A percentile compares a stretch with the other conserved stretches of the same genome.
Conservation (phyloP, 2,113 vertebrate species). For the Lasiurus borealis region DNA sequence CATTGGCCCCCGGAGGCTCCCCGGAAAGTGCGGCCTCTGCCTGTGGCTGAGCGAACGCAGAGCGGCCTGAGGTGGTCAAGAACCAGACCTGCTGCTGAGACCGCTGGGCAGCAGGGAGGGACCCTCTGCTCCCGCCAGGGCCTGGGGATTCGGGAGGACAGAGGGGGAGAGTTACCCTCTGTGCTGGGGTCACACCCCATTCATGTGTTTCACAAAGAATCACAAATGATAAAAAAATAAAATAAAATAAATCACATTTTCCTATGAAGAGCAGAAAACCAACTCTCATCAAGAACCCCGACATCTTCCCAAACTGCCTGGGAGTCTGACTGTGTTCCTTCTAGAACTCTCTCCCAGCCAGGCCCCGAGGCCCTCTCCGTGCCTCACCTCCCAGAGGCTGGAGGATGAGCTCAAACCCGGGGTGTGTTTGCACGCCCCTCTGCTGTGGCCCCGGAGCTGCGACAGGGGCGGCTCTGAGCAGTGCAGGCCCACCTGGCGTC, state of each 20-base stretch:
- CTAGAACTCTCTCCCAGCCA: constrained; percentile 45
- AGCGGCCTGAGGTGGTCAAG: neutral
- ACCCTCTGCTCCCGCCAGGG: neutral
- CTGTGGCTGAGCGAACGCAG: neutral
- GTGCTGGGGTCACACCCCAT: neutral
- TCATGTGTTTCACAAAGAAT: constrained; percentile 65
- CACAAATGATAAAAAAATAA: neutral
- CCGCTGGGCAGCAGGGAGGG: fast-evolving
- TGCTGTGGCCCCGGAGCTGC: neutral
- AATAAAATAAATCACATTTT: neutral
- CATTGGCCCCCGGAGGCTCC: neutral
- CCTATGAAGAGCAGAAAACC: constrained; percentile 24
- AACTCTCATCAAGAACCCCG: neutral
- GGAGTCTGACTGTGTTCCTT: constrained; percentile 12
- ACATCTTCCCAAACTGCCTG: neutral
- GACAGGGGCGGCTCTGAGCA: neutral
- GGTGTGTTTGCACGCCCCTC: fast-evolving
- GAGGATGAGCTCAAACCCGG: neutral
- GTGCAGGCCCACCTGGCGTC: fast-evolving
- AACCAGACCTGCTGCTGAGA: neutral
- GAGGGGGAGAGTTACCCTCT: neutral
- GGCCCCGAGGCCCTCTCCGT: neutral
- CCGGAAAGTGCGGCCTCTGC: neutral
- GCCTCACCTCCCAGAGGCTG: neutral
- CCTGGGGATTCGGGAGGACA: neutral